These are phyloP conservation scores for Euzophera pinguis DNA, from an alignment of 2,888 invertebrate genomes.

Conservation along the genomic window DNA sequence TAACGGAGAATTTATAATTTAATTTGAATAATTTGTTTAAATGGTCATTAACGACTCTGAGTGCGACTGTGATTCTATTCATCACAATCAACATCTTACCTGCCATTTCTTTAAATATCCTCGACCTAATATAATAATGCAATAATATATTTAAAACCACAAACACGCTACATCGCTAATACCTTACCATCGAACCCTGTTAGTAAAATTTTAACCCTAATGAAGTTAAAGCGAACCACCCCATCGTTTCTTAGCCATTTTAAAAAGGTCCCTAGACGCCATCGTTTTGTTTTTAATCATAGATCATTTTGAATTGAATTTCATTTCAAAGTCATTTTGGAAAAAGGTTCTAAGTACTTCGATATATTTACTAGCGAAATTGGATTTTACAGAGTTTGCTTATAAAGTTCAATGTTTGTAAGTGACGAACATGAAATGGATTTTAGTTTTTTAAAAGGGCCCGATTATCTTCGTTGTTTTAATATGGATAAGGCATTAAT, in stretches of 20 bases:
- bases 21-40: no score
- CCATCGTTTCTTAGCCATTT: constrained; percentile 26
- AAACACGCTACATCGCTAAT: not conserved
- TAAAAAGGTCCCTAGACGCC: constrained; percentile 23
- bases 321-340: constrained; percentile 24
- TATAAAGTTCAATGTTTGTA: constrained; percentile 17
- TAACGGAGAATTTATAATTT: no score
- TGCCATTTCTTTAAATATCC: no score
- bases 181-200: not conserved
- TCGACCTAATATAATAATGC: no score
- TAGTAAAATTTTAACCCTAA: constrained; percentile 1
- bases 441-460: constrained; percentile 11
- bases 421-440: constrained; percentile 17
- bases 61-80: no score
- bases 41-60: no score
- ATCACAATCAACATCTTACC: no score
- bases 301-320: constrained; percentile 26
- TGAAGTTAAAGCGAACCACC: constrained; percentile 28
- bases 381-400: not conserved
- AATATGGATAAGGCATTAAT: not conserved
- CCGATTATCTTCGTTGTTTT: not conserved
- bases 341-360: constrained; percentile 19
- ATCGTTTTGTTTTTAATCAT: constrained; percentile 14
- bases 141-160: not conserved
- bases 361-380: not conserved